These are phyloP conservation scores for Monodelphis domestica DNA, from an alignment of 2,797 vertebrate genomes.

Conservation along the genomic window DNA sequence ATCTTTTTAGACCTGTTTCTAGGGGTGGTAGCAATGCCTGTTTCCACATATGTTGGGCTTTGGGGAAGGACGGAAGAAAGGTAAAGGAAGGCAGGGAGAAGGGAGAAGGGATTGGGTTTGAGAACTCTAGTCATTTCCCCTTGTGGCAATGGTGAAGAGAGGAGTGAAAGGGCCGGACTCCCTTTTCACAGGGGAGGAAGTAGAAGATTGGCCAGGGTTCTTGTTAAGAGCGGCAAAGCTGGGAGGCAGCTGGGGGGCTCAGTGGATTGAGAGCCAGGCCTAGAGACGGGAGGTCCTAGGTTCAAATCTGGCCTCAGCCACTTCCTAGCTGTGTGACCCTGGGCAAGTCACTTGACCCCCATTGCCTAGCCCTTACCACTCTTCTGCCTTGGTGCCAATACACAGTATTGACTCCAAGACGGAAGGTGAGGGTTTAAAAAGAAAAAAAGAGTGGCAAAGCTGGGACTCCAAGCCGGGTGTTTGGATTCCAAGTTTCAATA, in stretches of 20 bases:
- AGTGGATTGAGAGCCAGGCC: too few species aligned
- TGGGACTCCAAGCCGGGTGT: background rate
- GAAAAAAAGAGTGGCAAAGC: background rate
- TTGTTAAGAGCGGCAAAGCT: background rate
- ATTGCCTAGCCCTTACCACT: too few species aligned
- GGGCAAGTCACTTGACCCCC: too few species aligned
- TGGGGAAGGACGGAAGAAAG: background rate
- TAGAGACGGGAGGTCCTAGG: too few species aligned
- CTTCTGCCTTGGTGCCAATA: too few species aligned
- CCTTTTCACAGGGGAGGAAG: background rate
- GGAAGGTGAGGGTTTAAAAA: too few species aligned
- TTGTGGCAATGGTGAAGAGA: conserved; percentile 11
- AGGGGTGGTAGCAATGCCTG: background rate
- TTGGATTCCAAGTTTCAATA: background rate
- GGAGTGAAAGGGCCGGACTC: background rate
- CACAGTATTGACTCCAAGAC: too few species aligned
- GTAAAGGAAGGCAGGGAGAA: background rate
- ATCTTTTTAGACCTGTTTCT: background rate
- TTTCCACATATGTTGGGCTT: background rate
- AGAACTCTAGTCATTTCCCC: conserved; percentile 17
- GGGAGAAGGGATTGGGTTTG: background rate
- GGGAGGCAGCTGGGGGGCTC: too few species aligned
- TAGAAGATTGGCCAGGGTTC: background rate
- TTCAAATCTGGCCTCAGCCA: too few species aligned
- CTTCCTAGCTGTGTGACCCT: too few species aligned